Base-by-base conservation (phyloP, 2,888 invertebrate species). In the Drosophila mimica region DNA sequence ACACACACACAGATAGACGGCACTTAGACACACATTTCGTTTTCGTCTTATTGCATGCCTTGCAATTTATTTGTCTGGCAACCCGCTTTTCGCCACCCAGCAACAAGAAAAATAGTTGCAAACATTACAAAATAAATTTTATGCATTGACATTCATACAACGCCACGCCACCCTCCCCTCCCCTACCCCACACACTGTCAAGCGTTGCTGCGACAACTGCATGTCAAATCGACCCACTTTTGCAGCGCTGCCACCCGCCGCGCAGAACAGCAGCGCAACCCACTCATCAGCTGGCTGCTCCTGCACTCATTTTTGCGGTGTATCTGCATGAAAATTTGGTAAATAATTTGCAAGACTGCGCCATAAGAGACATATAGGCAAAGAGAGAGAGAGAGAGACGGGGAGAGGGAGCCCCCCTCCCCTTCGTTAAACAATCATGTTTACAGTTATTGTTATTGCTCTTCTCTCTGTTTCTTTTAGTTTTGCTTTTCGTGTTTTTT, bases 201-300 rank as follows among this genome's bases (percentile, higher is more conserved):
- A 74, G 76, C 66, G 59, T 76, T 73, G 70, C 86, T 90, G 89
- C 90, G 90, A 88, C 90, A 87, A 78, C 87, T 72, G 78, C 89
- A 90, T 90, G 86, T 90, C 87, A 87, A 90, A 90, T 76, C 88
- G 89, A 87, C 89, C 90, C 86, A 87, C 86, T 88, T 90, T 81
- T 79, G 68, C 72, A 82, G 68, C 75, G 73, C 68, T 57, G 59
- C 64, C 74, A 72, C 70, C 59, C 72, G 28, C 46, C 46, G 15
- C 25, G 46, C 25, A 25, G 46, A 46, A 25, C 15, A 49, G 36
- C 30, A 13, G 20, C 36, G 49, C 62, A 33, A 11, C 20, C 67
- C 20, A 40, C 63, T 63, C 66, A 31, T 53, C 68, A 53, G 51
- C 57, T 66, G 75, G 66, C 66, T 75, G 68, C 65, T 82, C 67